phyloP scores from a whole-genome alignment of 2,113 vertebrate species.

The Solenodon paradoxus region DNA sequence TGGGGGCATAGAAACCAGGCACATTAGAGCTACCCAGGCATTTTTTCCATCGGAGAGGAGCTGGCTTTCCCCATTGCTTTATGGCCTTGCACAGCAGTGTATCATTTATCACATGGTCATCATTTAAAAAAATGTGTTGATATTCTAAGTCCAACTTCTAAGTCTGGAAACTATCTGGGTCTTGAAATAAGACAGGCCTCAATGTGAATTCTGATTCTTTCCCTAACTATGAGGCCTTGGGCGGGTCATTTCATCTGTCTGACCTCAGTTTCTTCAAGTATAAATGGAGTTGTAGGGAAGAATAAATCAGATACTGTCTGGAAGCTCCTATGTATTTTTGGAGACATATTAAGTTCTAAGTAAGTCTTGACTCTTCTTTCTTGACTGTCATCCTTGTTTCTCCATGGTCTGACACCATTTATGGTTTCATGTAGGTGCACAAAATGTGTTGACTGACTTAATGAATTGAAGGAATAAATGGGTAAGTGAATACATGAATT shows the following conservation, averaged over 20 bases:
- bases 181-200: neutral
- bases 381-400: neutral
- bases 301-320: conserved; percentile 9
- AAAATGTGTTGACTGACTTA: conserved; percentile 10
- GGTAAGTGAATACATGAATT: neutral
- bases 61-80: neutral
- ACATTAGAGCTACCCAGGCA: too few relatives aligned
- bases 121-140: neutral
- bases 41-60: too few relatives aligned
- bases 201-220: neutral
- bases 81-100: neutral
- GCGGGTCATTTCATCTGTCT: neutral
- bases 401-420: neutral
- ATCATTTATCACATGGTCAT: neutral
- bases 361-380: neutral
- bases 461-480: neutral
- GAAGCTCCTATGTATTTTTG: neutral
- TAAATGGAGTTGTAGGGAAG: neutral
- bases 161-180: neutral
- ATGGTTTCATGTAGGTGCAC: neutral
- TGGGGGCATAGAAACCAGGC: neutral
- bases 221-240: neutral
- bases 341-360: neutral
- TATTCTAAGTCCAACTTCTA: neutral
- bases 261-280: neutral